Evolutionary conservation across 2,888 invertebrate genomes (phyloP), one percentile per base, ranked within the genome.

Genomic region (Girardia tigrina): DNA sequence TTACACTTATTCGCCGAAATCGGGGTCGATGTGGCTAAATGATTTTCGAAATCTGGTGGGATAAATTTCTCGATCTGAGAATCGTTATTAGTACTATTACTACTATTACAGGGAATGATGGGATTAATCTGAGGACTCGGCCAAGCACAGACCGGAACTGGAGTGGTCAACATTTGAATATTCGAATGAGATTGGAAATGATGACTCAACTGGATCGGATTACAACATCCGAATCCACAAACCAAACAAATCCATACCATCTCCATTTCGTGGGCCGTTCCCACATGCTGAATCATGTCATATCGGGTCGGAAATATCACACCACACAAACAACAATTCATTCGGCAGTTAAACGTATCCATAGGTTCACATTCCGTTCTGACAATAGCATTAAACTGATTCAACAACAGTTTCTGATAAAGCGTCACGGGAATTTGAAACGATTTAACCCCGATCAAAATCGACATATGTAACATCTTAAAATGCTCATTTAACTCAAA

Each of bases 281-380:
- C 56, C n/a, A 56, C n/a, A 56, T 56, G 56, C 56, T 56, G 56
- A 2, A 56, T 56, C 56, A 56, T 56, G n/a, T 56, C 56, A 56
- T 56, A 56, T 16, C 56, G 4, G 23, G 56, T 56, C 2, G 56
- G 56, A n/a, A 56, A 56, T 6, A 56, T 56, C 23, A 56, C 23
- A n/a, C 56, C 56, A 56, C 56, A 56, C n/a, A 56, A 56, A 16
- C n/a, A 12, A n/a, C 56, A 56, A n/a, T 56, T 56, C 4, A 56
- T 56, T 20, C 4, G 56, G 6, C 20, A 56, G 23, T 56, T 56
- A 56, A 56, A 56, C n/a, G 56, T 16, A 20, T 56, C 56, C 4
- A 56, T 56, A 20, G 56, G 56, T 56, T 56, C 56, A n/a, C 56
- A 12, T n/a, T 56, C 56, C 23, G 56, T 56, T 56, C 56, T 56